A percentile compares a stretch with the other conserved stretches of the same genome.
Conservation (phyloP, 2,888 invertebrate species). For the Eupithecia vulgata region DNA sequence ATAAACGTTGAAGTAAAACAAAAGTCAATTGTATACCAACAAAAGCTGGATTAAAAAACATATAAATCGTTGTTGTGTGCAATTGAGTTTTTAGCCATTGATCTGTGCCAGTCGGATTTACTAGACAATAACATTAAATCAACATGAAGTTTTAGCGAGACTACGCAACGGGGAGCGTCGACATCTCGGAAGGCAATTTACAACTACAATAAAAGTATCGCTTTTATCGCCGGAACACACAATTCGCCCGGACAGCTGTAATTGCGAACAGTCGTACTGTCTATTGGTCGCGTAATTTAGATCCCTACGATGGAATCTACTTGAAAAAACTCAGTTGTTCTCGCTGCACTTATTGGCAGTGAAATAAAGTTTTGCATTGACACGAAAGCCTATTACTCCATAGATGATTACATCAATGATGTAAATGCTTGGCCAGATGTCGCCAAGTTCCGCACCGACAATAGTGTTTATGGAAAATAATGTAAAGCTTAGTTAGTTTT, state of each 20-base stretch:
- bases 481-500: no score
- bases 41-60: slow-evolving; percentile 11
- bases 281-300: slow-evolving; percentile 79
- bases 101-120: slow-evolving; percentile 50
- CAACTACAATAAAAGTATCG: slow-evolving; percentile 80
- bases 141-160: slow-evolving; percentile 66
- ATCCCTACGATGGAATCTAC: slow-evolving; percentile 56
- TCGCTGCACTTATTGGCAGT: background rate
- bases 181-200: slow-evolving; percentile 71
- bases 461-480: no score
- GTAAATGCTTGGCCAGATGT: no score
- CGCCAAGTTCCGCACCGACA: no score
- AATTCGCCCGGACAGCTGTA: slow-evolving; percentile 81
- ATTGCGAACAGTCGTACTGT: slow-evolving; percentile 76
- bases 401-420: no score
- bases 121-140: slow-evolving; percentile 70
- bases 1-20: background rate
- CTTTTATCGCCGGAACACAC: slow-evolving; percentile 78
- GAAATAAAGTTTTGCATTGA: background rate
- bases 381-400: no score
- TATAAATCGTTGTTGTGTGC: slow-evolving; percentile 29
- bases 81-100: slow-evolving; percentile 45
- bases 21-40: background rate
- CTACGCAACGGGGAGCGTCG: slow-evolving; percentile 65
- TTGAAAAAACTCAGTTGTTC: slow-evolving; percentile 5